A percentile compares a stretch with the other conserved stretches of the same genome.
phyloP scores from a whole-genome alignment of 2,888 invertebrate species.

The Tortricodes alternella region DNA sequence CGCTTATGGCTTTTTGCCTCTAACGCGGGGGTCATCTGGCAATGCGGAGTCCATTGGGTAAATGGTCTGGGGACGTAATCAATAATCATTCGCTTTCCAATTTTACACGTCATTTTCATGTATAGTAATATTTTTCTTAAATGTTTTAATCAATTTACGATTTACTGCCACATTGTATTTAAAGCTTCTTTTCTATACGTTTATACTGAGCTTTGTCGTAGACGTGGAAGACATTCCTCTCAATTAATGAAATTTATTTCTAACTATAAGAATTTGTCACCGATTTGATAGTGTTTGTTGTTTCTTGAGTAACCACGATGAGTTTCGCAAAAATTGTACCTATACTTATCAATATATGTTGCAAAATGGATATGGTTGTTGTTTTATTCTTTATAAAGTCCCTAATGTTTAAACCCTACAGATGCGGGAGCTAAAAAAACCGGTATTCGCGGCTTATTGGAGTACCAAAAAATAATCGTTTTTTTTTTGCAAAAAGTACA shows the following conservation, averaged over 20 bases:
- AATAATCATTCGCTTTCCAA: not conserved
- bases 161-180: slow-evolving; percentile 31
- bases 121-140: not conserved
- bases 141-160: not conserved
- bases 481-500: too few species aligned
- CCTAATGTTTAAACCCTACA: too few species aligned
- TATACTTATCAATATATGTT: slow-evolving; percentile 46
- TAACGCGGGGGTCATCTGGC: too few species aligned
- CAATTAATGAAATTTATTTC: slow-evolving; percentile 16
- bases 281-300: slow-evolving; percentile 14
- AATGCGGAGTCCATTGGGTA: too few species aligned
- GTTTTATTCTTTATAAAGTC: slow-evolving; percentile 32
- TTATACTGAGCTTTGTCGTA: slow-evolving; percentile 8
- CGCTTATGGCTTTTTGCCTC: too few species aligned
- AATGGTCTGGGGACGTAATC: too few species aligned
- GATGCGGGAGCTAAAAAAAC: too few species aligned
- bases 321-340: slow-evolving; percentile 42
- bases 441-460: too few species aligned
- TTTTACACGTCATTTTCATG: not conserved
- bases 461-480: too few species aligned
- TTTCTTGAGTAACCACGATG: slow-evolving; percentile 20
- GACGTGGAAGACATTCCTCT: slow-evolving; percentile 14
- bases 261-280: slow-evolving; percentile 28
- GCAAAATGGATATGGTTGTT: slow-evolving; percentile 37
- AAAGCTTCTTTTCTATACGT: slow-evolving; percentile 7